Base-by-base conservation (phyloP, 2,113 vertebrate species). In the Vicugna pacos region DNA sequence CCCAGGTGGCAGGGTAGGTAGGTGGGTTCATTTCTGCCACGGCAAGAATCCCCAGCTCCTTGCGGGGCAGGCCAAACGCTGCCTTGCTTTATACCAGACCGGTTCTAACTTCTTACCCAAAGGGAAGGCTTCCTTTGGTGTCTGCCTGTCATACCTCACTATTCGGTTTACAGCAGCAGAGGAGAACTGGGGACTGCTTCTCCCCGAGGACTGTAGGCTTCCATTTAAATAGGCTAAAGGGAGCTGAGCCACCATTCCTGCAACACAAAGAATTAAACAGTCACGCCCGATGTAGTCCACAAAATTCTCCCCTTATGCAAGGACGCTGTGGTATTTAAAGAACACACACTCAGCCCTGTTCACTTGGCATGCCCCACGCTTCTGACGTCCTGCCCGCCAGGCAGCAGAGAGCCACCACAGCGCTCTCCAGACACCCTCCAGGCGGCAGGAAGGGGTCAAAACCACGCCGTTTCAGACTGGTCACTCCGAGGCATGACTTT, bases 211-310 rank as follows among this genome's bases (percentile, higher is more conserved):
- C 69, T 42, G 32, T 70, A 42, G 75, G 11, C 28, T 92, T 70
- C 48, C 38, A 48, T 60, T 84, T 84, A 90, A 88, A 60, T 67
- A 94, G 42, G 48, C 67, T 50, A 22, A 60, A 35, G 56, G 58
- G 65, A 62, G 48, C 5, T 32, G 48, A 93, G 50, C 65, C 77
- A 50, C 54, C 62, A 62, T 84, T 60, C 91, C 70, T 54, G 32
- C 52, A 80, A 42, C 46, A 62, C 84, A 72, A 54, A 72, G 52
- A 93, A 64, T 84, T 60, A 92, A 7, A 88, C 77, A 90, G 82
- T 19, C 60, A 69, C 30, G n/a, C 28, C 35, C 3, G 8, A 50
- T 50, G 67, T 28, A 42, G 38, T 65, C 76, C 52, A 54, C 35
- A 85, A 46, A 91, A 91, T 82, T 54, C 67, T 50, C 70, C 42